These are phyloP conservation scores for Drosophila takahashii DNA, from an alignment of 1,140 invertebrate genomes.

Conservation along the genomic window DNA sequence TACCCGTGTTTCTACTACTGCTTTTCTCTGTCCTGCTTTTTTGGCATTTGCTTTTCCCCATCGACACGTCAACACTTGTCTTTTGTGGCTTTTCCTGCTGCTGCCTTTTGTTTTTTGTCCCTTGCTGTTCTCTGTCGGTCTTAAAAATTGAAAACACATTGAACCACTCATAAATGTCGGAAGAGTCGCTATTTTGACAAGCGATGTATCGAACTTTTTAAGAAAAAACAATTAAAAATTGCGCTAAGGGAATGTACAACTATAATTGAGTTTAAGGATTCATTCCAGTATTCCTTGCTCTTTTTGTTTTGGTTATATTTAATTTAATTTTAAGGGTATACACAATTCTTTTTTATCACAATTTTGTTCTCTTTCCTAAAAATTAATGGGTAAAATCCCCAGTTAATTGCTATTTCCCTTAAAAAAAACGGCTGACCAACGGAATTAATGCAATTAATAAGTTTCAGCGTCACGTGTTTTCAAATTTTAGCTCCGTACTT, in stretches of 20 bases:
- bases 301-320: too few species aligned
- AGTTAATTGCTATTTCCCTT: slow-evolving; percentile 31
- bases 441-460: slow-evolving; percentile 81
- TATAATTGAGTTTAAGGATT: too few species aligned
- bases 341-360: background rate
- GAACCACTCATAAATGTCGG: slow-evolving; percentile 53
- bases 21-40: slow-evolving; percentile 15
- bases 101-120: slow-evolving; percentile 27
- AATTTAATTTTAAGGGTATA: background rate
- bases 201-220: background rate
- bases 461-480: slow-evolving; percentile 65
- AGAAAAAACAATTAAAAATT: background rate
- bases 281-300: too few species aligned
- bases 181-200: background rate
- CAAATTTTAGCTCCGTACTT: slow-evolving; percentile 1
- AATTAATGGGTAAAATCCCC: slow-evolving; percentile 30
- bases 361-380: background rate
- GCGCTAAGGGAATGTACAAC: too few species aligned
- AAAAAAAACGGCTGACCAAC: slow-evolving; percentile 53
- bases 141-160: background rate
- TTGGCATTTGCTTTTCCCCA: slow-evolving; percentile 12
- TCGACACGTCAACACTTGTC: slow-evolving; percentile 65
- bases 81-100: slow-evolving; percentile 58
- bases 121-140: slow-evolving; percentile 10
- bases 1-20: slow-evolving; percentile 20